Base-by-base conservation (phyloP, 2,888 invertebrate species). In the Venusia cambrica region DNA sequence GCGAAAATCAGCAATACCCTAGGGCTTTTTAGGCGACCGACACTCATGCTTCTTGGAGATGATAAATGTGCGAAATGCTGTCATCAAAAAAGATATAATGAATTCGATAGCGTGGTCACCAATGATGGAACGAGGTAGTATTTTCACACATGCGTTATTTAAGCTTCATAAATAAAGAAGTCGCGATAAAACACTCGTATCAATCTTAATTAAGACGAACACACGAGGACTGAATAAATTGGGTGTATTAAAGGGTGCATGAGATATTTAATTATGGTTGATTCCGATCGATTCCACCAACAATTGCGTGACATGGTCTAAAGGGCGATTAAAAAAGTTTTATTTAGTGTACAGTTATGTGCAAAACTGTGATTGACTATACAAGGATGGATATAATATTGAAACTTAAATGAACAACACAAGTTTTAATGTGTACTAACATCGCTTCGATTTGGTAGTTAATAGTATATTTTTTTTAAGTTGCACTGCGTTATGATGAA, bases 231-330 rank as follows among this genome's bases (percentile, higher is more conserved):
- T 62, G 70, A 78, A 83, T 83, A 84, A 77, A 84, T 79, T 74
- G 72, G 66, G 71, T 36, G 69, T 74, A 79, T 78, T 77, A 78
- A 78, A 74, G 68, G 63, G 72, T 66, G 71, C 75, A 76, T 72
- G 68, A 75, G 75, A 79, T 80, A 78, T 81, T 83, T 84, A 83
- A 85, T 85, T 85, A 81, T 69, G 62, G 66, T 50, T 62, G 79
- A 83, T 81, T 79, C 51, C 65, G 73, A 83, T 81, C 81, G 62
- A 65, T 57, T 62, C 59, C 51, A 62, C 62, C 55, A 58, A 67
- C 64, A 64, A 67, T 79, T 68, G 83, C 80, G 80, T 83, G 83
- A 79, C 79, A 70, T 51, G 66, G 60, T 64, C 70, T 62, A 66
- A 70, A 64, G 61, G 55, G 64, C 61, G 61, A 66, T 72, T 64